Evolutionary conservation across 2,797 vertebrate genomes (phyloP).

Genomic region (Coregonus sp.): DNA sequence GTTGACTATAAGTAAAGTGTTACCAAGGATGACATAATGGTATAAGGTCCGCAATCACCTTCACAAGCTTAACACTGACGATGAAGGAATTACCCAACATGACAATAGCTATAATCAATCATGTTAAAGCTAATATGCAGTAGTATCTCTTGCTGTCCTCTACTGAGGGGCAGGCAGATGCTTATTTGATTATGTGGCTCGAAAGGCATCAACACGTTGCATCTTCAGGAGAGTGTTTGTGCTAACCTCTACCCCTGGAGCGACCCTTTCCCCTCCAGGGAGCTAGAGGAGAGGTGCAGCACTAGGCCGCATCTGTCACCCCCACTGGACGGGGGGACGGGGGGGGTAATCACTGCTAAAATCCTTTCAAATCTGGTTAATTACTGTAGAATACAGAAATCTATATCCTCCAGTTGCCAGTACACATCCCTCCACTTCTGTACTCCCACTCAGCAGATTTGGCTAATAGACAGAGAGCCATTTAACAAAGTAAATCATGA

Average conservation of each 20-base stretch:
- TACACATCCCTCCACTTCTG: slow-evolving; percentile 11
- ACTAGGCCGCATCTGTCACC: slow-evolving; percentile 76
- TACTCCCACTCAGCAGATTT: slow-evolving; percentile 22
- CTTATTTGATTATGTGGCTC: slow-evolving; percentile 63
- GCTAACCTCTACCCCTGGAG: slow-evolving; percentile 61
- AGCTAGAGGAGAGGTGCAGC: slow-evolving; percentile 59
- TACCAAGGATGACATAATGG: neutral
- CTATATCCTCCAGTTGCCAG: slow-evolving; percentile 13
- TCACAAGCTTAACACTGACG: slow-evolving; percentile 28
- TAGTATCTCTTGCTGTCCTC: slow-evolving; percentile 20
- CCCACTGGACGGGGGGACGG: slow-evolving; percentile 71
- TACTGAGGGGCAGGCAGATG: slow-evolving; percentile 64
- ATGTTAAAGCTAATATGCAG: slow-evolving; percentile 53
- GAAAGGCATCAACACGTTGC: slow-evolving; percentile 66
- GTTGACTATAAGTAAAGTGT: neutral
- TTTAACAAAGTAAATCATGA: neutral
- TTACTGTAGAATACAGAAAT: slow-evolving; percentile 52
- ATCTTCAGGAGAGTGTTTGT: slow-evolving; percentile 63
- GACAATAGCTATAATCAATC: slow-evolving; percentile 58
- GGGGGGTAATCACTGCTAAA: slow-evolving; percentile 58
- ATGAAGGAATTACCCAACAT: slow-evolving; percentile 51
- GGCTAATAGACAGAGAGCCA: slow-evolving; percentile 21
- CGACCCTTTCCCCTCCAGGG: slow-evolving; percentile 71
- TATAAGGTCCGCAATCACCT: neutral
- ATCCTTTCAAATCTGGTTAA: slow-evolving; percentile 64